Evolutionary conservation across 2,888 invertebrate species (phyloP).

Genomic region (Tenodera sinensis): DNA sequence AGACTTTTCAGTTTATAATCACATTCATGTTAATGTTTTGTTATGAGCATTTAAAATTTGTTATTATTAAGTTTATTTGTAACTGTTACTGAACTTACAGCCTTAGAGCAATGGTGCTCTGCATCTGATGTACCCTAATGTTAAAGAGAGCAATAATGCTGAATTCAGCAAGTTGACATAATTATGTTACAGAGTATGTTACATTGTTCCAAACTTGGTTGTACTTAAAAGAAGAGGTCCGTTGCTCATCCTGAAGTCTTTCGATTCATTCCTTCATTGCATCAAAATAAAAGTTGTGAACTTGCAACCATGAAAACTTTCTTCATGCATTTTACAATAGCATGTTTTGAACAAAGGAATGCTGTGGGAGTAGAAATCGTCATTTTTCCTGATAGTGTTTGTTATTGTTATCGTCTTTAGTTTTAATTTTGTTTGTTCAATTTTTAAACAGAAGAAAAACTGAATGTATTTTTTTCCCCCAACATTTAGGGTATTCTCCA

Average conservation of each 20-base stretch:
- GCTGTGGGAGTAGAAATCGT: neutral
- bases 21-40: neutral
- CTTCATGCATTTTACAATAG: slow-evolving; percentile 11
- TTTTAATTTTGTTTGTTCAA: neutral
- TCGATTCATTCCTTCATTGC: slow-evolving; percentile 16
- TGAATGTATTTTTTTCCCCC: too few species aligned
- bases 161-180: neutral
- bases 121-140: neutral
- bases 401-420: neutral
- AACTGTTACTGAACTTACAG: neutral
- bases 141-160: neutral
- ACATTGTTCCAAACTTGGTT: neutral
- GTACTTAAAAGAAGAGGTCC: neutral
- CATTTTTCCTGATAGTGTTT: neutral
- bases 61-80: neutral
- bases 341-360: slow-evolving; percentile 5
- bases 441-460: too few species aligned
- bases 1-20: neutral
- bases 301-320: slow-evolving; percentile 20
- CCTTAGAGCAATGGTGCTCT: neutral
- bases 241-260: neutral
- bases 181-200: neutral
- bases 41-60: neutral
- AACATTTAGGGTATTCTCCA: neutral
- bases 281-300: slow-evolving; percentile 14